Evolutionary conservation across 2,113 vertebrate species (phyloP).

Genomic region (Chauna torquata): DNA sequence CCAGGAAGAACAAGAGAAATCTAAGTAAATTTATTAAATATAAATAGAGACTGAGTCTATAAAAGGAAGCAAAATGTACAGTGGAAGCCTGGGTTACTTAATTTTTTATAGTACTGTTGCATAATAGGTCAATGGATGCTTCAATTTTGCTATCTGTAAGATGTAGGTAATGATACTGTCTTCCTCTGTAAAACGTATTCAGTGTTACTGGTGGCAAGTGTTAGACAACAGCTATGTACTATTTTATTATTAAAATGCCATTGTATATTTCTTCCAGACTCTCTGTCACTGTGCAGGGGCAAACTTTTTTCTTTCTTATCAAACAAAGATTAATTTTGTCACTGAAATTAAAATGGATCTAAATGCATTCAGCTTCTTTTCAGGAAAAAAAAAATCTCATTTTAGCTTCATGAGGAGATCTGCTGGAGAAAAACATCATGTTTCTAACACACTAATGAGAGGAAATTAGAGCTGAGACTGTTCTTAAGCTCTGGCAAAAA

Average conservation of each 20-base stretch:
- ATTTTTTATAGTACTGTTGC: neutral
- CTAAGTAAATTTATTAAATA: neutral
- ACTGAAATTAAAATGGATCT: neutral
- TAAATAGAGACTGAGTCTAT: neutral
- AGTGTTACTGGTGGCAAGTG: neutral
- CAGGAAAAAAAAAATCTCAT: neutral
- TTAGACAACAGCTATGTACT: neutral
- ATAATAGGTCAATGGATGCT: neutral
- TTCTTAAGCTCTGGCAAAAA: slow-evolving; percentile 9
- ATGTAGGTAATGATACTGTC: neutral
- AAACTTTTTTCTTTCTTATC: neutral
- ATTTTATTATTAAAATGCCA: neutral
- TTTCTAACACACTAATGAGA: slow-evolving; percentile 8
- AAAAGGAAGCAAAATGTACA: neutral
- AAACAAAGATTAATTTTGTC: neutral
- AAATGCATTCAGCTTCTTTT: neutral
- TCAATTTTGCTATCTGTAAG: neutral
- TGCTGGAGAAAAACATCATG: neutral
- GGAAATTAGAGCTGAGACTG: neutral
- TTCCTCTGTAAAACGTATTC: neutral
- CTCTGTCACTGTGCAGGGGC: neutral
- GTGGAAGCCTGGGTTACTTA: neutral
- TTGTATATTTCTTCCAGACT: neutral
- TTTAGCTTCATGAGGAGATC: neutral
- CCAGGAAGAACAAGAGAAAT: neutral